These are phyloP conservation scores for Barbus barbus DNA, from an alignment of 2,113 vertebrate genomes.

Conservation along the genomic window DNA sequence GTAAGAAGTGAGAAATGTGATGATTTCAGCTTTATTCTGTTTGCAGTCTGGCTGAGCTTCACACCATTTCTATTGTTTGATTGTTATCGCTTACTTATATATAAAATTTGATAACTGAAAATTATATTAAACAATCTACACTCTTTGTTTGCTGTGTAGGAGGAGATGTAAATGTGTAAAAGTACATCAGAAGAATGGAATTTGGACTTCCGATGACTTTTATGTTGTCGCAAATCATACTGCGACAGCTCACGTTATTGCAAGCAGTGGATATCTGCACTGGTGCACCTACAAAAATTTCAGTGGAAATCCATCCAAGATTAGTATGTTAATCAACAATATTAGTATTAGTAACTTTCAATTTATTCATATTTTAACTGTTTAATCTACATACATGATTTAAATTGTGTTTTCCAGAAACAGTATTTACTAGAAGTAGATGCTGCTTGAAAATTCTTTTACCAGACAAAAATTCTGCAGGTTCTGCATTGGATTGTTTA, in stretches of 20 bases:
- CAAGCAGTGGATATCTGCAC: slow-evolving; percentile 26
- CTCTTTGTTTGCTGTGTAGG: neutral
- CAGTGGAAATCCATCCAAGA: slow-evolving; percentile 25
- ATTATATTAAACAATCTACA: neutral
- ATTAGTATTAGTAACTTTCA: neutral
- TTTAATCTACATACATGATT: too few relatives aligned
- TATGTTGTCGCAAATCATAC: rapidly evolving
- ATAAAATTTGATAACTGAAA: too few relatives aligned
- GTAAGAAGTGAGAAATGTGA: neutral
- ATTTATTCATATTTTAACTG: neutral
- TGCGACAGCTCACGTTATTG: slow-evolving; percentile 57
- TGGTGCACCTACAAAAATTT: slow-evolving; percentile 65
- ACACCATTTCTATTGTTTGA: neutral
- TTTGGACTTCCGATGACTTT: rapidly evolving
- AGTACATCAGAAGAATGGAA: slow-evolving; percentile 3
- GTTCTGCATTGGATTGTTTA: neutral
- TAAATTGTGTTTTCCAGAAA: too few relatives aligned
- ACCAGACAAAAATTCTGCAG: neutral
- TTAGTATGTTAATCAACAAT: slow-evolving; percentile 57
- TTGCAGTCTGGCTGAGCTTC: neutral
- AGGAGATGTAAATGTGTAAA: rapidly evolving
- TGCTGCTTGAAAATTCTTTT: neutral
- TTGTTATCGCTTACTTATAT: neutral
- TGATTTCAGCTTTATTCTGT: neutral
- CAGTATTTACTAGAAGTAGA: too few relatives aligned